Evolutionary conservation across 2,888 invertebrate genomes (phyloP).

Genomic region (Plebejus melissa): DNA sequence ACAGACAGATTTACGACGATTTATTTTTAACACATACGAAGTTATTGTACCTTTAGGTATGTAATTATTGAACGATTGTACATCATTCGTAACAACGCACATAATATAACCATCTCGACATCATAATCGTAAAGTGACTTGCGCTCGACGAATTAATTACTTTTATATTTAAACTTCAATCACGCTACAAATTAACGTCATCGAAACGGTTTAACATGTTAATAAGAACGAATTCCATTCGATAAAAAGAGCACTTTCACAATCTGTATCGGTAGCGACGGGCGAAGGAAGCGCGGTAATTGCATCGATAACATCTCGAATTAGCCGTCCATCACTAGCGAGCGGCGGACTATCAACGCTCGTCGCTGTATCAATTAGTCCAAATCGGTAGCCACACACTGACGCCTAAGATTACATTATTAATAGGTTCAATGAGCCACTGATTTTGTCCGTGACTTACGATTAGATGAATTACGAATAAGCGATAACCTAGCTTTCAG

Average conservation of each 20-base stretch:
- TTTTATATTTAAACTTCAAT: constrained; percentile 20
- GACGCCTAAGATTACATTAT: constrained; percentile 64
- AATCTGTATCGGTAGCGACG: constrained; percentile 39
- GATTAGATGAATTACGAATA: constrained; percentile 13
- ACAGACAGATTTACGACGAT: not conserved
- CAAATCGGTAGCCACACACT: constrained; percentile 68
- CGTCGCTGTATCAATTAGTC: constrained; percentile 70
- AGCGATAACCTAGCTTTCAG: constrained; percentile 13
- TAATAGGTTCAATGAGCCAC: constrained; percentile 65
- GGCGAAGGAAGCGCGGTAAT: constrained; percentile 51
- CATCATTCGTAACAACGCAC: not conserved
- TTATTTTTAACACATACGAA: not conserved
- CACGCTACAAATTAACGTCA: constrained; percentile 15
- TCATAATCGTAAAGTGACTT: not conserved
- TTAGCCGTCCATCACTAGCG: constrained; percentile 70
- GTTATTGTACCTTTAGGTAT: not conserved
- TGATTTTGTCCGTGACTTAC: constrained; percentile 44
- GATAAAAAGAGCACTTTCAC: constrained; percentile 28
- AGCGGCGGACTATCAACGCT: constrained; percentile 61
- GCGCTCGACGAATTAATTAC: not conserved
- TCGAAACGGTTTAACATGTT: constrained; percentile 8
- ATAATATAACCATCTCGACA: not conserved
- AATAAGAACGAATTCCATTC: constrained; percentile 26
- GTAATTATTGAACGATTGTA: constrained; percentile 2
- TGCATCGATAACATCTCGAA: constrained; percentile 73